Percentiles rank a stretch among this genome's conserved stretches.
Conservation (phyloP, 2,888 invertebrate genomes). For the Leucophenga maculata region DNA sequence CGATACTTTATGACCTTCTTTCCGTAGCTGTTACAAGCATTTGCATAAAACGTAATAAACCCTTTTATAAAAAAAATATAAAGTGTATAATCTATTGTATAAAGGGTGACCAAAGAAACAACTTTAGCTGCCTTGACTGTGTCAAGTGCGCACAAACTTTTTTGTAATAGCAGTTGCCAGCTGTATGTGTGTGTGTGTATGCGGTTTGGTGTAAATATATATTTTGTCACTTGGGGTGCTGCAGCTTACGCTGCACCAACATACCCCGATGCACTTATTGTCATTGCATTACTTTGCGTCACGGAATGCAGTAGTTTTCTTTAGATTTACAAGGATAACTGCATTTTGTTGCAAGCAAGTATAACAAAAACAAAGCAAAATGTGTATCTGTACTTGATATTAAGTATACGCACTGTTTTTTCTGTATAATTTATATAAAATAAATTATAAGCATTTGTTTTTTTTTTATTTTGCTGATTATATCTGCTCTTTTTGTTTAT, state of each 20-base stretch:
- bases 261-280: neutral
- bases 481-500: constrained; percentile 39
- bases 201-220: too few relatives aligned
- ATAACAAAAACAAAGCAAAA: constrained; percentile 2
- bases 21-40: too few relatives aligned
- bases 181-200: neutral
- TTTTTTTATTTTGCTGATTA: constrained; percentile 18
- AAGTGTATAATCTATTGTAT: too few relatives aligned
- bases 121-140: neutral
- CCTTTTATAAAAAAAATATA: too few relatives aligned
- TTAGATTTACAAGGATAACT: constrained; percentile 50
- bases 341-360: constrained; percentile 46
- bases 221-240: too few relatives aligned
- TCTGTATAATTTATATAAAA: constrained; percentile 9
- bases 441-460: constrained; percentile 6
- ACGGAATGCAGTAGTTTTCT: constrained; percentile 59
- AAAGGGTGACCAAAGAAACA: too few relatives aligned
- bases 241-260: too few relatives aligned
- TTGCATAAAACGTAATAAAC: too few relatives aligned
- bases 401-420: constrained; percentile 57
- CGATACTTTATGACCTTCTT: too few relatives aligned
- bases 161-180: constrained; percentile 4
- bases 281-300: neutral
- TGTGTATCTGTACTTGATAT: constrained; percentile 16
- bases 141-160: constrained; percentile 11